Evolutionary conservation across 1,140 invertebrate species (phyloP), one percentile per base, ranked within the genome.

Genomic region (Anthonomus grandis): DNA sequence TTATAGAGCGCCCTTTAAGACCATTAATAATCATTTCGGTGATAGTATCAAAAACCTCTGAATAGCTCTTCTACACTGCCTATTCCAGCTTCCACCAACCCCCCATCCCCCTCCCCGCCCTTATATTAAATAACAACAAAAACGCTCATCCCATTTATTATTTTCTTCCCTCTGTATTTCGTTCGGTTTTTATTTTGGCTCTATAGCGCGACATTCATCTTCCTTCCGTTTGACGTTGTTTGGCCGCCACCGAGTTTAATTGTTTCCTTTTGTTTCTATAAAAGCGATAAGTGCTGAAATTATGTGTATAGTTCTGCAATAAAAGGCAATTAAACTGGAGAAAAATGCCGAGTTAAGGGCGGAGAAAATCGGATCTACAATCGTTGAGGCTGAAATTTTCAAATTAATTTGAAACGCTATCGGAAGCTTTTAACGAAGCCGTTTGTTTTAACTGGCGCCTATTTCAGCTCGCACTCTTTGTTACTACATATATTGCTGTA

Each of bases 11-110:
- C 50, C 37, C 50, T 24, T 37, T 27, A 24, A 37, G 19, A 37
- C 39, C 39, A 42, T 52, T 52, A 52, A 52, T 52, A 52, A 52
- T 52, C 24, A 52, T 52, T 42, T 37, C 19, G 12, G 50, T 19
- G 31, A 21, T 24, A 9, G 18, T 52, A 47, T 42, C 22, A 52
- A 52, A 52, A 42, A 52, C 22, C 50, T 23, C 13, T 17, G 46
- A 49, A 10, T 13, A 47, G 31, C 27, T 12, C 12, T 13, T 21
- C 19, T 42, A n/a, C 31, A 42, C 42, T 52, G 38, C 27, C 38
- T 37, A 42, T 52, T 31, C 22, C 21, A 41, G 36, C 38, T 24
- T 22, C 47, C 22, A 50, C 37, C n/a, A n/a, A n/a, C n/a, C n/a
- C n/a, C n/a, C n/a, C n/a, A 31, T 50, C 17, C 19, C 13, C 15